phyloP scores from a whole-genome alignment of 2,888 invertebrate species.

The Phyllotreta striolata region DNA sequence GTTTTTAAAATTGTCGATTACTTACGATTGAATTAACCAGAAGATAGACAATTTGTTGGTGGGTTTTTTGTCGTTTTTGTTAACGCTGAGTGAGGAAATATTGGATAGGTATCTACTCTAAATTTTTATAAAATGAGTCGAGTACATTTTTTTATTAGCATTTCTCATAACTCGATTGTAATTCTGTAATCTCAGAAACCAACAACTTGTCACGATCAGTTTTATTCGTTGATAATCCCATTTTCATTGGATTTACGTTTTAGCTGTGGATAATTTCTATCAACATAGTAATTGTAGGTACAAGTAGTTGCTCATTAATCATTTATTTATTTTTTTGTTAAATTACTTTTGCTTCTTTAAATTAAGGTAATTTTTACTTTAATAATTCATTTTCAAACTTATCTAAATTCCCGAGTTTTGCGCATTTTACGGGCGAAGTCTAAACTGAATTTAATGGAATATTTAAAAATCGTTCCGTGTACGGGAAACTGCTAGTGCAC shows the following conservation, averaged over 20 bases:
- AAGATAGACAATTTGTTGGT: background rate
- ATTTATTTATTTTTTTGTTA: no score
- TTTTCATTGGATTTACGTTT: constrained; percentile 10
- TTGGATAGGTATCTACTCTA: background rate
- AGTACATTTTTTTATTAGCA: constrained; percentile 5
- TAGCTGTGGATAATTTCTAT: constrained; percentile 2
- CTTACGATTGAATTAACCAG: background rate
- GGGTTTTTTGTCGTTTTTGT: no score
- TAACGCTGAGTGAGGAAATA: no score
- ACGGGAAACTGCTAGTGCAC: constrained; percentile 13
- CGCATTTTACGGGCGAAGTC: constrained; percentile 5
- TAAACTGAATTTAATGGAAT: constrained; percentile 25
- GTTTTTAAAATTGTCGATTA: background rate
- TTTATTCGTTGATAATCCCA: constrained; percentile 13
- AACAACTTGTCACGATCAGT: constrained; percentile 16
- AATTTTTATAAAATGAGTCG: background rate
- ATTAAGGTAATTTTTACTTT: constrained; percentile 1
- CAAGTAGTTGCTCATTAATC: no score
- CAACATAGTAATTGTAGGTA: no score
- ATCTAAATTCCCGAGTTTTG: constrained; percentile 1
- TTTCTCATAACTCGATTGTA: constrained; percentile 1
- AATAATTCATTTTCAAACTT: constrained; percentile 12
- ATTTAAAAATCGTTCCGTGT: constrained; percentile 24
- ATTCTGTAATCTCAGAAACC: constrained; percentile 6
- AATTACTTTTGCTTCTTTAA: background rate